Evolutionary conservation across 2,797 vertebrate genomes (phyloP).

Genomic region (Gorsachius magnificus): DNA sequence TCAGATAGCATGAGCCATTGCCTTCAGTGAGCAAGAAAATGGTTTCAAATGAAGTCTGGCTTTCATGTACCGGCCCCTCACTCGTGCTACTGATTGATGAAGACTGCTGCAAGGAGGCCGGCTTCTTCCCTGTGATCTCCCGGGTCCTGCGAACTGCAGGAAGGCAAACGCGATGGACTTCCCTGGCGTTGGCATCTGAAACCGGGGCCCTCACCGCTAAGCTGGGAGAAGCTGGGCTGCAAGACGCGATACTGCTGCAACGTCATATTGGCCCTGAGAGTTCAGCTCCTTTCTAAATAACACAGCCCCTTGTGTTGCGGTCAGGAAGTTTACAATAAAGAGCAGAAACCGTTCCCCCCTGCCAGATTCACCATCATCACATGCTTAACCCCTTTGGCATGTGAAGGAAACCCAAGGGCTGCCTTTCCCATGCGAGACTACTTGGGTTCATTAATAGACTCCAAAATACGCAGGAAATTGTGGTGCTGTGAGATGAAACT

Average conservation of each 20-base stretch:
- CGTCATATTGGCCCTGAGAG: not conserved
- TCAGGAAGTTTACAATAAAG: not conserved
- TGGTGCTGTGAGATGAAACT: not conserved
- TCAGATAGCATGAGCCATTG: not conserved
- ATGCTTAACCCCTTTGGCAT: not conserved
- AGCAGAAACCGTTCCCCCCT: slow-evolving; percentile 17
- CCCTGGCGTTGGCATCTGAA: not conserved
- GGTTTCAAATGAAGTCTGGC: not conserved
- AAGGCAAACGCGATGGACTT: not conserved
- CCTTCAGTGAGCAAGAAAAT: not conserved
- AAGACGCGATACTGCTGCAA: not conserved
- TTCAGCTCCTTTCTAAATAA: not conserved
- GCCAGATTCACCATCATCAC: not conserved
- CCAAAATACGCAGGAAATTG: slow-evolving; percentile 15
- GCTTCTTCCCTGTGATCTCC: not conserved
- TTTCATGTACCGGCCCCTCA: not conserved
- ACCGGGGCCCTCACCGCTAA: not conserved
- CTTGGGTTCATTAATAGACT: not conserved
- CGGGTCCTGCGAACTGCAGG: not conserved
- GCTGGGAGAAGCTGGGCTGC: not conserved
- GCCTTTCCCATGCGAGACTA: not conserved
- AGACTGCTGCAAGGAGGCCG: fast-evolving
- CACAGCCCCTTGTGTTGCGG: not conserved
- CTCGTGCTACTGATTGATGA: not conserved
- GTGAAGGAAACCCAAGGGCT: not conserved